Percentiles rank a stretch among this genome's conserved stretches.
These are phyloP conservation scores for Leucophora obtusa DNA, from an alignment of 2,888 invertebrate species.

Conservation along the genomic window DNA sequence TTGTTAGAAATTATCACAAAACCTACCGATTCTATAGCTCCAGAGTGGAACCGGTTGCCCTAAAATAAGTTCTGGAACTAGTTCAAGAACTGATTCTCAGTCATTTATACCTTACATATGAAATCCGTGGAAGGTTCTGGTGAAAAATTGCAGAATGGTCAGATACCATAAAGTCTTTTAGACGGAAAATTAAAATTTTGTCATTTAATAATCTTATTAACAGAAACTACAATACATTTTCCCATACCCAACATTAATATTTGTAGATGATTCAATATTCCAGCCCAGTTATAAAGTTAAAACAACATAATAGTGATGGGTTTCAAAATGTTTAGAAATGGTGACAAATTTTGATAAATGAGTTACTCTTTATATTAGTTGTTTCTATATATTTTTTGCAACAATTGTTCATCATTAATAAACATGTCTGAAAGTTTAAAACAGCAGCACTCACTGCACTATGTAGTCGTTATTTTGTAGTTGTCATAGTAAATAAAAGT, in stretches of 20 bases:
- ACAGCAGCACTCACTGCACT: neutral
- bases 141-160: no score
- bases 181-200: no score
- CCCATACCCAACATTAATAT: neutral
- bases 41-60: no score
- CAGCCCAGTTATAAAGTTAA: neutral
- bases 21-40: no score
- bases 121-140: no score
- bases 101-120: no score
- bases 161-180: no score
- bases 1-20: no score
- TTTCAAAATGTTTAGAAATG: constrained; percentile 23
- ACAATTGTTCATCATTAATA: constrained; percentile 4
- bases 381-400: constrained; percentile 6
- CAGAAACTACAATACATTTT: no score
- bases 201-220: no score
- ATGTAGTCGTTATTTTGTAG: constrained; percentile 4
- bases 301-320: neutral
- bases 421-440: neutral
- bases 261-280: neutral
- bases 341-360: constrained; percentile 49
- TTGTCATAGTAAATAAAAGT: constrained; percentile 1
- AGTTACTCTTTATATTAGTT: constrained; percentile 21
- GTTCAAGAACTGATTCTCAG: no score
- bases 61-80: no score